Conservation (phyloP, 2,888 invertebrate genomes). For the Synergus itoensis region DNA sequence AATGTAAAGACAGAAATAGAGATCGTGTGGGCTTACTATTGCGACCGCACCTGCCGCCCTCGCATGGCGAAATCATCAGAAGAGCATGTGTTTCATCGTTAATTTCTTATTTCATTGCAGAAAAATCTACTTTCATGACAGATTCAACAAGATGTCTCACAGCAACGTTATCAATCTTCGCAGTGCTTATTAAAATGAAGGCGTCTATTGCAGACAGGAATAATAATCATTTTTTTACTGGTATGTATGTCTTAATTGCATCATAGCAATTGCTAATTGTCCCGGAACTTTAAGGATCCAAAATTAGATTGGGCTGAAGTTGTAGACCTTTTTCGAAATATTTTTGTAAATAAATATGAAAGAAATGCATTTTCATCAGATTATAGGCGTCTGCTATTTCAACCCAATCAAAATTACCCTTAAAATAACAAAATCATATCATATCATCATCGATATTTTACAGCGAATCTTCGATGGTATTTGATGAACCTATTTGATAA, state of each 20-base stretch:
- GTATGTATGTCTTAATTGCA: no score
- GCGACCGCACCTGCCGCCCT: slow-evolving; percentile 44
- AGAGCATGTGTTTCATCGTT: not conserved
- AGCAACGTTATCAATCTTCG: not conserved
- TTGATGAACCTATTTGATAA: not conserved
- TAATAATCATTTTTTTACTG: no score
- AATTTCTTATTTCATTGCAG: slow-evolving; percentile 15
- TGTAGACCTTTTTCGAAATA: no score
- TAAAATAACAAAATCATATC: not conserved
- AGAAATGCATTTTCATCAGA: no score
- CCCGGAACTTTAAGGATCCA: no score
- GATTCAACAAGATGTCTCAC: not conserved
- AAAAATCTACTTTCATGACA: slow-evolving; percentile 3
- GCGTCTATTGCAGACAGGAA: not conserved
- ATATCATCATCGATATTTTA: no score
- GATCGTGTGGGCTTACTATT: slow-evolving; percentile 22
- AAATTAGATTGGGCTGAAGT: no score
- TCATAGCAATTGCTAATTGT: no score
- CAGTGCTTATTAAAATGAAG: not conserved
- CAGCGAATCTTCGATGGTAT: not conserved
- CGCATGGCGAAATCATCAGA: slow-evolving; percentile 29
- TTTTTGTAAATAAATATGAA: no score
- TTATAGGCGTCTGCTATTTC: no score
- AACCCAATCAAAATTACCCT: not conserved
- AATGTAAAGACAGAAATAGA: slow-evolving; percentile 39